These are phyloP conservation scores for Leptonema lineaticorne DNA, from an alignment of 1,140 invertebrate species.

Conservation along the genomic window DNA sequence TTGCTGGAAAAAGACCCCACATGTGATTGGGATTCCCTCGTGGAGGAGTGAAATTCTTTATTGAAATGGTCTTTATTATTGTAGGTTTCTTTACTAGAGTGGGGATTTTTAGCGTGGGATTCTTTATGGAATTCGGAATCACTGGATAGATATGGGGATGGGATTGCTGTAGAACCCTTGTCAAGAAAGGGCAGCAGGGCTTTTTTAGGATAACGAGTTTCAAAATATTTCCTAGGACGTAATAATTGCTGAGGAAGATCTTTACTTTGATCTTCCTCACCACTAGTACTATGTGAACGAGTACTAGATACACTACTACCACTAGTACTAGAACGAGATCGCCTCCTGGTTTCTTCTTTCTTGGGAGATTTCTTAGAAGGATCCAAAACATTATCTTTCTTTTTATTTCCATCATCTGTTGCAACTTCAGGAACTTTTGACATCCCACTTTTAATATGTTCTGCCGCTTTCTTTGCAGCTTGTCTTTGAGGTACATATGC, in stretches of 20 bases:
- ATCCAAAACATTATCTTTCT: conserved; percentile 47
- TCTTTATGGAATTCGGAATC: conserved; percentile 54
- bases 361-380: conserved; percentile 49
- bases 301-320: conserved; percentile 55
- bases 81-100: no score
- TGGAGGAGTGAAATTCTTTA: conserved; percentile 49
- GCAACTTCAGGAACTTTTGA: conserved; percentile 61
- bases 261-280: conserved; percentile 54
- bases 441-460: conserved; percentile 82
- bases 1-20: no score
- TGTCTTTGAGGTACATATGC: conserved; percentile 86
- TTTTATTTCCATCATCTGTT: conserved; percentile 52
- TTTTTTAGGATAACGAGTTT: conserved; percentile 42
- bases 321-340: conserved; percentile 51
- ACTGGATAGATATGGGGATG: conserved; percentile 57
- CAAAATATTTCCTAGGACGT: conserved; percentile 43
- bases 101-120: conserved; percentile 48
- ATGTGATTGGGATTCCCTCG: conserved; percentile 50
- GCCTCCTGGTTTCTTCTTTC: conserved; percentile 50
- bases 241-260: conserved; percentile 50
- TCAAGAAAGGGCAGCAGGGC: conserved; percentile 63
- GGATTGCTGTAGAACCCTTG: conserved; percentile 58
- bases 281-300: conserved; percentile 55
- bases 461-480: conserved; percentile 87
- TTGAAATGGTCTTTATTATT: no score